Evolutionary conservation across 2,888 invertebrate genomes (phyloP), one percentile per base, ranked within the genome.

Genomic region (Zeuzera pyrina): DNA sequence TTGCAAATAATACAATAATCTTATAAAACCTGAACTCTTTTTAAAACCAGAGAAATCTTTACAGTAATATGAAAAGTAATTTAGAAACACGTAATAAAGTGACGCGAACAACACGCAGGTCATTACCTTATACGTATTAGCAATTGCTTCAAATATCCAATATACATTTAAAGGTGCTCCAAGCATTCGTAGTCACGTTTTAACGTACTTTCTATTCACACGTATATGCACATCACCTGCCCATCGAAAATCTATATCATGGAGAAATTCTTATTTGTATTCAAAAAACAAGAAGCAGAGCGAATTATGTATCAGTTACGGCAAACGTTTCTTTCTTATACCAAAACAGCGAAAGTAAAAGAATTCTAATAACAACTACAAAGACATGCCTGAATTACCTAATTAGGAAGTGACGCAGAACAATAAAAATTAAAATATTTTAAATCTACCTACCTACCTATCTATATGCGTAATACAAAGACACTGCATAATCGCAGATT

Each of bases 241-340:
- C 23, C 31, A 38, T 39, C 34, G 44, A 62, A 66, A 68, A 74
- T 73, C 61, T 71, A 53, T 60, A 68, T 58, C 51, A 62, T 54
- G 55, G 74, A 67, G 77, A 79, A 77, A 77, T 71, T 73, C 49
- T 49, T 67, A 66, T 76, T 74, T 66, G 74, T 76, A 79, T 79
- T 70, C 71, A 51, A 53, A n/a, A 55, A 65, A 57, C 57, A 55
- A 45, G 49, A 57, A 44, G 47, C 53, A 52, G 47, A 48, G 50
- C 57, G 55, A 64, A 71, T 70, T 63, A 56, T 51, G 65, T 57
- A 59, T 64, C 59, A 33, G 50, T 52, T 50, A 57, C 58, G 51
- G 57, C 61, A 66, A 55, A 55, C 45, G 53, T 55, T 61, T 59
- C 52, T 49, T 40, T 42, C 47, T 52, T 49, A n/a, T n/a, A n/a